Evolutionary conservation across 2,888 invertebrate species (phyloP), one percentile per base, ranked within the genome.

Genomic region (Spialia ferax): DNA sequence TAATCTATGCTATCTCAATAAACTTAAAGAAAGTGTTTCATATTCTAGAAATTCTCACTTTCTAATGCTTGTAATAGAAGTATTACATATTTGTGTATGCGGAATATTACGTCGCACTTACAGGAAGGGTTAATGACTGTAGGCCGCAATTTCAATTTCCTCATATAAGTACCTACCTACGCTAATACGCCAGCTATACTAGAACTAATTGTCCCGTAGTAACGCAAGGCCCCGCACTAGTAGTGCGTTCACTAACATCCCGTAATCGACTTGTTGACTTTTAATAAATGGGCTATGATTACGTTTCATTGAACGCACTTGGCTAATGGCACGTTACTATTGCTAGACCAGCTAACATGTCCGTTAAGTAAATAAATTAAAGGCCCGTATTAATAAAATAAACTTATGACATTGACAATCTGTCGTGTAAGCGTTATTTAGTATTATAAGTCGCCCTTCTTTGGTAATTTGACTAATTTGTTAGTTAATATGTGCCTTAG

Each of bases 211-310:
- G 56, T 65, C 54, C 32, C 50, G 60, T 57, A 56, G 60, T 48
- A 48, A 68, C 35, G 56, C 48, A 59, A 50, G 62, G 18, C 15
- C 45, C 20, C 57, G 56, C 64, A 45, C 7, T 38, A 29, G 11
- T 57, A 23, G 32, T 59, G 45, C 59, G 63, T 69, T 65, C 56
- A 65, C 68, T 63, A 70, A 70, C 69, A 70, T 48, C 22, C 45
- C 50, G 50, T 63, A 67, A 68, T 71, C 55, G 63, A 64, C 32
- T 54, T 68, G 66, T 69, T 69, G 42, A 69, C 69, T 61, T 72
- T 45, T 71, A 69, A 68, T 68, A 67, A 48, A 59, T 42, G 56
- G 52, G 10, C 50, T 45, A 55, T 64, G 20, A 64, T 68, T 68
- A 60, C 70, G 48, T 48, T 60, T 26, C 48, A 29, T 64, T 59